Percentiles rank a stretch among this genome's conserved stretches.
Evolutionary conservation across 2,113 vertebrate species (phyloP).

Genomic region (Plestiodon gilberti): DNA sequence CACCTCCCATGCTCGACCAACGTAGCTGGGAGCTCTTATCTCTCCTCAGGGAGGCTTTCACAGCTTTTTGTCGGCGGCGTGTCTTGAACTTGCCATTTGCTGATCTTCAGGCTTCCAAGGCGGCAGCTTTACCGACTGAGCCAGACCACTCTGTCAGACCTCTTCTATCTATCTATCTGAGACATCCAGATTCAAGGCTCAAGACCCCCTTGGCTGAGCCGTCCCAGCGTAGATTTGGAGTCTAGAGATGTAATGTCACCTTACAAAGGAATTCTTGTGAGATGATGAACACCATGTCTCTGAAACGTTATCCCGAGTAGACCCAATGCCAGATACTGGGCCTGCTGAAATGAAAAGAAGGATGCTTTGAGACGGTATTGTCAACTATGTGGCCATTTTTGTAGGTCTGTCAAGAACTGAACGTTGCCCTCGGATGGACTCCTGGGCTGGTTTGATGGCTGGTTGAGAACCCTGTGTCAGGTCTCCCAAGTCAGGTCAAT

Average conservation of each 20-base stretch:
- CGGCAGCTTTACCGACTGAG: too few species aligned
- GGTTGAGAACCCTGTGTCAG: neutral
- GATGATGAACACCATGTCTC: too few species aligned
- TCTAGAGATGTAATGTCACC: neutral
- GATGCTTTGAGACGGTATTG: neutral
- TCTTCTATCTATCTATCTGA: slow-evolving; percentile 3
- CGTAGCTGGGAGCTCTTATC: too few species aligned
- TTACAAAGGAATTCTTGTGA: neutral
- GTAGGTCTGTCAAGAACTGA: neutral
- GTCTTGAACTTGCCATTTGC: too few species aligned
- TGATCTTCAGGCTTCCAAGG: too few species aligned
- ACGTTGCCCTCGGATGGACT: neutral
- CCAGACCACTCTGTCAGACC: too few species aligned
- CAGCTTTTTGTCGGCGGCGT: too few species aligned
- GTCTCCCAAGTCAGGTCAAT: too few species aligned
- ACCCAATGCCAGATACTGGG: neutral
- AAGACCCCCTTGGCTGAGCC: neutral
- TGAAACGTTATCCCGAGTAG: neutral
- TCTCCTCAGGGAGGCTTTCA: too few species aligned
- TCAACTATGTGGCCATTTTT: too few species aligned
- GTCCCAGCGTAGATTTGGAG: neutral
- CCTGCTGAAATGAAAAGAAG: neutral
- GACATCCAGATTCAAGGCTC: rapidly evolving
- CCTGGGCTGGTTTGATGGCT: neutral
- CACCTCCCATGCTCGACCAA: too few species aligned